phyloP scores from a whole-genome alignment of 1,140 invertebrate species.

The Aphaenogaster rudis region DNA sequence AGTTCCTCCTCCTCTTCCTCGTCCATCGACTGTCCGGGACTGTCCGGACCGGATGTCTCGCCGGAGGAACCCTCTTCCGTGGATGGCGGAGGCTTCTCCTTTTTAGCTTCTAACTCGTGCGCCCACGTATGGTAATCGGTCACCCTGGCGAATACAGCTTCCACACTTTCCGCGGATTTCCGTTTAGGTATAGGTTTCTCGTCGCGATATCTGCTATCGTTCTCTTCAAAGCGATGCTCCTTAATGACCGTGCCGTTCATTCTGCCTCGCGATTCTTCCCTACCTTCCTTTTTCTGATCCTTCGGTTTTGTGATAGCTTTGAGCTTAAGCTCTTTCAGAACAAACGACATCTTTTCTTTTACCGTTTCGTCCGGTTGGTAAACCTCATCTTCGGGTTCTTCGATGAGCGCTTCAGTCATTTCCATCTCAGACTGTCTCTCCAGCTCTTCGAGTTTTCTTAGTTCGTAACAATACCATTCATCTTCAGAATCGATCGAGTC shows the following conservation, averaged over 20 bases:
- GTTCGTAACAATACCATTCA: conserved; percentile 96
- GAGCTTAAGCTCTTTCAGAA: conserved; percentile 91
- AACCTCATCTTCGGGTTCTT: conserved; percentile 88
- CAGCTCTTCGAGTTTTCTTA: conserved; percentile 94
- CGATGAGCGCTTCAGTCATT: conserved; percentile 88
- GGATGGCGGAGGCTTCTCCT: conserved; percentile 85
- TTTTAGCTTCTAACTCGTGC: conserved; percentile 84
- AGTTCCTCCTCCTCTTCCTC: conserved; percentile 80
- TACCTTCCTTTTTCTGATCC: conserved; percentile 74
- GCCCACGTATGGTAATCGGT: conserved; percentile 87
- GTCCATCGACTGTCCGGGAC: conserved; percentile 91
- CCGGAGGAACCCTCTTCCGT: conserved; percentile 90
- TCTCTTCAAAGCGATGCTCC: conserved; percentile 76
- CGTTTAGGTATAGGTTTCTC: conserved; percentile 84
- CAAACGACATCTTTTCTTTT: conserved; percentile 93
- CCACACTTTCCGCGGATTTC: conserved; percentile 84
- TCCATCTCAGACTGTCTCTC: conserved; percentile 92
- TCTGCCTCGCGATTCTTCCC: conserved; percentile 71
- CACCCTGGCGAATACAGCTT: conserved; percentile 86
- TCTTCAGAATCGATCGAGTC: conserved; percentile 97
- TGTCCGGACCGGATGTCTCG: conserved; percentile 95
- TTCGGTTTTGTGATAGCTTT: conserved; percentile 87
- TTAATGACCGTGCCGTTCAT: conserved; percentile 81
- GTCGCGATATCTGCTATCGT: conserved; percentile 77
- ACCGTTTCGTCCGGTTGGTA: conserved; percentile 90